A percentile compares a stretch with the other conserved stretches of the same genome.
phyloP scores from a whole-genome alignment of 2,797 vertebrate species.

The Crax fasciolata region DNA sequence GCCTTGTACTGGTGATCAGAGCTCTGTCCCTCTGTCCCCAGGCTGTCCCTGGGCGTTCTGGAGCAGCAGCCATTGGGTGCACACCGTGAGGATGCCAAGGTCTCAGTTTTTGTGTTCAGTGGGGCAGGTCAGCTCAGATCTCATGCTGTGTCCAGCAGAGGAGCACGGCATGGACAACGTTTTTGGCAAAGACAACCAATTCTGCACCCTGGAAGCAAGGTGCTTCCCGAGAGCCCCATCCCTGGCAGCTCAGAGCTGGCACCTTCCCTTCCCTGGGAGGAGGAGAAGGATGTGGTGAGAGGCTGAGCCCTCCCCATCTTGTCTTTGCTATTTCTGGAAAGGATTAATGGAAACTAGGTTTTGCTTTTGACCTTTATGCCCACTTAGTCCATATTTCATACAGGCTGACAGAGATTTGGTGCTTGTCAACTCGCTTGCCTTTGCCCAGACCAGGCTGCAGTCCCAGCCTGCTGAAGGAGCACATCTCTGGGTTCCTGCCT shows the following conservation, averaged over 20 bases:
- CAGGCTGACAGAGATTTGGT: neutral
- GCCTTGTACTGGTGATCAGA: neutral
- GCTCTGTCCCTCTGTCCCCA: neutral
- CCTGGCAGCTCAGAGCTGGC: neutral
- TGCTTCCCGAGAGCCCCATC: neutral
- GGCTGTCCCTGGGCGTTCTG: neutral
- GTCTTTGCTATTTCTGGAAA: neutral
- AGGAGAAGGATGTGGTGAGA: neutral
- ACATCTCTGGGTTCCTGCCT: neutral
- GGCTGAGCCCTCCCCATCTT: neutral
- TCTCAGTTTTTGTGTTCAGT: neutral
- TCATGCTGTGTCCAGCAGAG: neutral
- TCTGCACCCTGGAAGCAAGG: neutral
- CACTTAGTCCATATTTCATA: neutral
- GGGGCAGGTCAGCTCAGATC: neutral
- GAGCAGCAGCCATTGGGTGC: neutral
- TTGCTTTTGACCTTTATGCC: neutral
- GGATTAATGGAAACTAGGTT: neutral
- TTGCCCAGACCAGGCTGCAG: neutral
- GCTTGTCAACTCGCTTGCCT: neutral
- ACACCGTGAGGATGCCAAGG: too few relatives aligned
- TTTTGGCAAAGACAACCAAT: neutral
- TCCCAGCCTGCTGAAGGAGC: neutral
- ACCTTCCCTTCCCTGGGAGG: neutral
- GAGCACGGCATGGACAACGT: neutral